Evolutionary conservation across 2,888 invertebrate genomes (phyloP), one percentile per base, ranked within the genome.

Genomic region (Pteria penguin): DNA sequence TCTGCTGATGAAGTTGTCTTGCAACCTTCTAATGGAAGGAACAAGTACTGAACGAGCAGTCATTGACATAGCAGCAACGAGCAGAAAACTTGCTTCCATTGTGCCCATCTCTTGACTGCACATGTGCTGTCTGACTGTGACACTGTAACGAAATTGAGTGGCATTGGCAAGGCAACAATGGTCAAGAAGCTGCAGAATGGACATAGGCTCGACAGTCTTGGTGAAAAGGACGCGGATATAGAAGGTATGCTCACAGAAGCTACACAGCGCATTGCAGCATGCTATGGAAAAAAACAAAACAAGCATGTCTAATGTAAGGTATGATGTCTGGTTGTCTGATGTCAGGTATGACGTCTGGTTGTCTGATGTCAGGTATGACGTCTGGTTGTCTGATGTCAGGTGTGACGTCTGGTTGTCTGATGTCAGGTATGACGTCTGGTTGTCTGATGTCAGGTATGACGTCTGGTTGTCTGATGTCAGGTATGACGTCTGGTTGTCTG

Each of bases 121-220:
- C 76, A 76, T 73, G 72, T 66, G 18, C n/a, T 72, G 8, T 72
- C 72, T 24, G 76, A 69, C 0, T 68, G 76, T 76, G 72, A 76
- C 29, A 76, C 72, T 22, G 76, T 76, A 52, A n/a, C n/a, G n/a
- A n/a, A n/a, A n/a, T n/a, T n/a, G n/a, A n/a, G n/a, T n/a, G n/a
- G n/a, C n/a, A n/a, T 76, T 24, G 72, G 76, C 24, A n/a, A 52
- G 22, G 70, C 29, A 18, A 65, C 71, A 31, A 52, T 63, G 24
- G 5, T 72, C 5, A 74, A 74, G 45, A 11, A 14, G 8, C 52
- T 68, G 1, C 18, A 36, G 36, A n/a, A n/a, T n/a, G n/a, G n/a
- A n/a, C n/a, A n/a, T n/a, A n/a, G n/a, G n/a, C n/a, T n/a, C n/a
- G n/a, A 57, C 29, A 32, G 57, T 22, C 32, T 69, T n/a, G 69